Conservation (phyloP, 2,797 vertebrate genomes). For the Linurgus olivaceus region DNA sequence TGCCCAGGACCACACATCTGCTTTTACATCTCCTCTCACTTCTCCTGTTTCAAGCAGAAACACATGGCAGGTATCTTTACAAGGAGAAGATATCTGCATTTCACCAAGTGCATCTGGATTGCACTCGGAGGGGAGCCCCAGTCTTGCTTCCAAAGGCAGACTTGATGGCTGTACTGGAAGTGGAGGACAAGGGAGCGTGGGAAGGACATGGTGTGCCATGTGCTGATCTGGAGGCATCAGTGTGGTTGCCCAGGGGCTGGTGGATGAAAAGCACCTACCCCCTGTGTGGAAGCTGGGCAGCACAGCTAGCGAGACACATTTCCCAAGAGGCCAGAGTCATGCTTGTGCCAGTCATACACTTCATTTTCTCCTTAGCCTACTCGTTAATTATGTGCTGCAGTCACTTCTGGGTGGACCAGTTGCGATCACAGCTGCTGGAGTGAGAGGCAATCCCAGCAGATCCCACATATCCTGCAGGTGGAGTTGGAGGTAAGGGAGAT, state of each 20-base stretch:
- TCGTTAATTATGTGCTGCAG: background rate
- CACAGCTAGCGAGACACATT: background rate
- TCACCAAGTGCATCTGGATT: background rate
- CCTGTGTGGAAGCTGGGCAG: background rate
- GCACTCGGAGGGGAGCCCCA: background rate
- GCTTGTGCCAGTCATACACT: background rate
- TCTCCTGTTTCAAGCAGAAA: slow-evolving; percentile 16
- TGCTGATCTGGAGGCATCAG: background rate
- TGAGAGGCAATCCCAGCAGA: background rate
- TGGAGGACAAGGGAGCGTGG: background rate
- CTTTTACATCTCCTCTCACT: slow-evolving; percentile 4
- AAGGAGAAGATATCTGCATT: background rate
- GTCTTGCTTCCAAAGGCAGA: background rate
- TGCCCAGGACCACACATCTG: background rate
- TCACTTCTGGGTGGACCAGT: background rate
- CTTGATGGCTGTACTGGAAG: background rate
- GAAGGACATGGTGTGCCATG: background rate
- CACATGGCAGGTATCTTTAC: slow-evolving; percentile 32
- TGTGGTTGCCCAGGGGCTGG: background rate
- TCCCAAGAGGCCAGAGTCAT: background rate
- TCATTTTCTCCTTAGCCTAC: background rate
- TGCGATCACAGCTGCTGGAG: background rate
- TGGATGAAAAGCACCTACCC: background rate
- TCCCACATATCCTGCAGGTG: background rate
- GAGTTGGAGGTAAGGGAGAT: background rate